A percentile compares a stretch with the other conserved stretches of the same genome.
Conservation (phyloP, 2,113 vertebrate species). For the Miniopterus natalensis region DNA sequence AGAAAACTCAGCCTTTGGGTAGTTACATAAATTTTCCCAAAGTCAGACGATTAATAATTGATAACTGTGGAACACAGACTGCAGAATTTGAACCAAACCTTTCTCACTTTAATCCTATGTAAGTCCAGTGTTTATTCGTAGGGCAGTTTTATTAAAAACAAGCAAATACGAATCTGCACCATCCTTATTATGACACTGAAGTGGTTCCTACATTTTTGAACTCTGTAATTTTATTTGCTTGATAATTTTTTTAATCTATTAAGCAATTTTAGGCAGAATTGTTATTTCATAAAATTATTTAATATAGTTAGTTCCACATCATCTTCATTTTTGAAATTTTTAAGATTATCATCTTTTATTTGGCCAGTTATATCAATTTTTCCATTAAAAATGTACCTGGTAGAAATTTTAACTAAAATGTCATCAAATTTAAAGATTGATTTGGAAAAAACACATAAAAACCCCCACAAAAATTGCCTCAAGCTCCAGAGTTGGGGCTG, state of each 20-base stretch:
- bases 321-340: not conserved
- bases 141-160: not conserved
- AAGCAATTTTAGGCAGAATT: not conserved
- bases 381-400: not conserved
- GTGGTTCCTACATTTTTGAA: not conserved
- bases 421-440: not conserved
- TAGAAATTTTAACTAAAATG: not conserved
- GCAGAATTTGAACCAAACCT: not conserved
- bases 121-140: not conserved
- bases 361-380: not conserved
- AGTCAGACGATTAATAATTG: not conserved
- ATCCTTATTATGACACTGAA: not conserved
- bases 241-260: not conserved
- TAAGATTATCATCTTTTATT: not conserved
- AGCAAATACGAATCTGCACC: not conserved
- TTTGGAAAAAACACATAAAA: not conserved
- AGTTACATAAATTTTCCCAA: not conserved
- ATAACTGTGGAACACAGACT: not conserved
- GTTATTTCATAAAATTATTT: not conserved
- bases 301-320: not conserved
- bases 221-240: not conserved
- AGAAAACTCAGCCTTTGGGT: not conserved
- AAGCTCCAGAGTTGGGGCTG: not conserved
- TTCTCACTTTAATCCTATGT: not conserved
- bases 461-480: not conserved